phyloP scores from a whole-genome alignment of 2,113 vertebrate genomes.

The Uria lomvia region DNA sequence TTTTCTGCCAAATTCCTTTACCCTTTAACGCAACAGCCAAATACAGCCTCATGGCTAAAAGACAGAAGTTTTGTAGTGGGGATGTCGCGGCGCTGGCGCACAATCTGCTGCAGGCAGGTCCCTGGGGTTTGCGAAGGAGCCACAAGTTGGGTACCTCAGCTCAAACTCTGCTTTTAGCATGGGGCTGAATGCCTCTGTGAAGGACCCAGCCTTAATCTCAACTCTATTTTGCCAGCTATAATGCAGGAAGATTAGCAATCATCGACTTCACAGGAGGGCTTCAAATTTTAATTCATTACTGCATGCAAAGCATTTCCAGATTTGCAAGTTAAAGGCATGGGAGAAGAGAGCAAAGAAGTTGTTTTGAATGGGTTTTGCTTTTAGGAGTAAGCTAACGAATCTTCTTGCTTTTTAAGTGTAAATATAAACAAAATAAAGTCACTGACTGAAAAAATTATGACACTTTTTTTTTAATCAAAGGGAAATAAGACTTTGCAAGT shows the following conservation, averaged over 20 bases:
- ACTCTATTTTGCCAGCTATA: background rate
- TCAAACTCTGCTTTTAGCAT: background rate
- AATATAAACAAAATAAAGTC: background rate
- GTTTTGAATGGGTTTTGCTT: background rate
- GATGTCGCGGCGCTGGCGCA: background rate
- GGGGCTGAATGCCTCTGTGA: background rate
- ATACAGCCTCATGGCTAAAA: background rate
- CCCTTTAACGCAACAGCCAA: background rate
- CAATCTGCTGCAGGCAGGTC: background rate
- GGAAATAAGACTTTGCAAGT: background rate
- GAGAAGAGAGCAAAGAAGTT: background rate
- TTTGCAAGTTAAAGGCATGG: background rate
- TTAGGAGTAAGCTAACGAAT: background rate
- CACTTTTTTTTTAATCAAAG: background rate
- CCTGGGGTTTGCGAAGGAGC: background rate
- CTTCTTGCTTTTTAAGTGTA: background rate
- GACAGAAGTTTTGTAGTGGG: background rate
- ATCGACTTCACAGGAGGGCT: background rate
- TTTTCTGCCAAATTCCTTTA: too few relatives aligned
- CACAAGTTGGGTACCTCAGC: background rate
- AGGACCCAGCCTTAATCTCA: background rate
- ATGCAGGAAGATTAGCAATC: background rate
- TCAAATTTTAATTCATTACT: background rate
- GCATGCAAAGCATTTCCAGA: background rate
- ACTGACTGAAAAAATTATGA: background rate